A percentile compares a stretch with the other conserved stretches of the same genome.
Conservation (phyloP, 2,888 invertebrate genomes). For the Helleia helle region DNA sequence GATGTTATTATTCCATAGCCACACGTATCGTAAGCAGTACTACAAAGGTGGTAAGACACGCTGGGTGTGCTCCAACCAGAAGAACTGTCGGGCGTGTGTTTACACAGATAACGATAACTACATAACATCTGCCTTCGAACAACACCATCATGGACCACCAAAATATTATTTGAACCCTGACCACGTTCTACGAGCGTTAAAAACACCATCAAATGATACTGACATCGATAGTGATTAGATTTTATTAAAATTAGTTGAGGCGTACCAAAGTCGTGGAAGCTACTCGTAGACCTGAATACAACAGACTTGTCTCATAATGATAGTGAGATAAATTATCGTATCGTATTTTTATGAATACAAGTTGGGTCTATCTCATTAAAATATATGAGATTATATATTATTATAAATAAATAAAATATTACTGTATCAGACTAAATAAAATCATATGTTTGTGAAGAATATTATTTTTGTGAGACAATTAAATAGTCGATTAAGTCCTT, state of each 20-base stretch:
- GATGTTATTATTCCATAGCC: conserved; percentile 51
- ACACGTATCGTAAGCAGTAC: conserved; percentile 57
- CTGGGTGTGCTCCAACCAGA: conserved; percentile 58
- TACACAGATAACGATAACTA: conserved; percentile 44
- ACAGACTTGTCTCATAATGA: too few species aligned
- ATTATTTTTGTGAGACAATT: too few species aligned
- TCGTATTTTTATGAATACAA: too few species aligned
- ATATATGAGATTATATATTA: too few species aligned
- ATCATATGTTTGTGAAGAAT: too few species aligned
- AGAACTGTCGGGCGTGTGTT: conserved; percentile 52
- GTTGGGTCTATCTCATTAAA: too few species aligned
- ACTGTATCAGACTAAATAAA: too few species aligned
- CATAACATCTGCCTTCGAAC: conserved; percentile 41
- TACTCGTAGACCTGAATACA: too few species aligned
- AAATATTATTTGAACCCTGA: conserved; percentile 56
- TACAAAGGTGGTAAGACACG: conserved; percentile 33
- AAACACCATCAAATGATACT: conserved; percentile 35
- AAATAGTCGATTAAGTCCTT: too few species aligned
- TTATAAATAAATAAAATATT: too few species aligned
- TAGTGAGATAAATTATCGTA: too few species aligned
- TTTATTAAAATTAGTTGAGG: neutral
- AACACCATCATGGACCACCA: conserved; percentile 53
- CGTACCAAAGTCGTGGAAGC: too few species aligned
- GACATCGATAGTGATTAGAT: conserved; percentile 9
- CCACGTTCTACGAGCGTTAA: conserved; percentile 44